Base-by-base conservation (phyloP, 23 tunicate species). In the Halocynthia roretzi region DNA sequence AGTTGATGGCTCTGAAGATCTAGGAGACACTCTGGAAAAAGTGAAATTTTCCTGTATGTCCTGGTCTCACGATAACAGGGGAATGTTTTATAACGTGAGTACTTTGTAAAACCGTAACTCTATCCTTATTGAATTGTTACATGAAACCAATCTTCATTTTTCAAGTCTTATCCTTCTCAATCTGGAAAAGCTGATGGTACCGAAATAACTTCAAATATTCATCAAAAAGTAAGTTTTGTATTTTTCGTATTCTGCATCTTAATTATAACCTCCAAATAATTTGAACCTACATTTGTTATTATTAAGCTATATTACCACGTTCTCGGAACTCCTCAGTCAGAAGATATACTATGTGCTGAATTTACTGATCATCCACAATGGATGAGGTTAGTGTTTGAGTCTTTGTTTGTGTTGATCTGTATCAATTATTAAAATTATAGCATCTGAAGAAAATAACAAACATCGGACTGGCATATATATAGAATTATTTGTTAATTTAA, bases 101-200 rank as follows among this genome's bases (percentile, higher is more conserved):
- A 67, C 51, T 58, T 58, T 14, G 17, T 58, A 58, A n/a, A 58
- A 58, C 17, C 17, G 15, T 58, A 58, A 14, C 17, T 58, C 12
- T 12, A 56, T 12, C 15, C 63, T 58, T 58, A n/a, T 58, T 58
- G 2, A 1, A 14, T 58, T 58, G 15, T 2, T 58, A 67, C 5
- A 31, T 31, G 4, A 31, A 31, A 31, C 44, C 44, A 31, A 0
- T 31, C 44, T 31, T 31, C 58, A 0, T 76, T 6, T 44, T 80
- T 86, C 1, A 70, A 94, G 91, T 53, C 85, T 61, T 94, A 88
- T 52, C 76, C 87, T 21, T 84, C 84, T 18, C 95, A 94, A 77
- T 75, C 80, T 74, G 99, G 99, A 8, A 88, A 87, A 74, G 77
- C 99, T 22, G 99, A 94, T 78, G 99, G 99, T 2, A 94, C 99